Evolutionary conservation across 2,888 invertebrate genomes (phyloP).

Genomic region (Catocala fraxini): DNA sequence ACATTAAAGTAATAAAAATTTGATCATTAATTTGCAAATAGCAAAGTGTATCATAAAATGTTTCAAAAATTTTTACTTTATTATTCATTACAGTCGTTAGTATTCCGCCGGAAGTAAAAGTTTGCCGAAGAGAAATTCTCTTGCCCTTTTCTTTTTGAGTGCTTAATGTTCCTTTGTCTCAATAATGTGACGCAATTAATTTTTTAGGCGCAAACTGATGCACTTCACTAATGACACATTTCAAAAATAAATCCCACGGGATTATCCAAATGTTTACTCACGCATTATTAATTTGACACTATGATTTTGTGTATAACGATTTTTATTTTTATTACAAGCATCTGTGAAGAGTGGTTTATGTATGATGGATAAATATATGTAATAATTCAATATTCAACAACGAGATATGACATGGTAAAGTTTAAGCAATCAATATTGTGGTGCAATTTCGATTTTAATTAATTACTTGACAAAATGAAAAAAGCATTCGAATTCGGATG

Average conservation of each 20-base stretch:
- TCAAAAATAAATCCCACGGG: neutral
- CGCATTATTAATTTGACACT: too few relatives aligned
- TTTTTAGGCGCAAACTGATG: constrained; percentile 21
- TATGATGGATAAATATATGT: too few relatives aligned
- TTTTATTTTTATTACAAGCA: too few relatives aligned
- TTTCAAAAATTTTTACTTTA: constrained; percentile 16
- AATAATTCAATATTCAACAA: too few relatives aligned
- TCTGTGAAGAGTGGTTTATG: too few relatives aligned
- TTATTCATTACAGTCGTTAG: constrained; percentile 41
- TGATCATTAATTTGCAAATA: constrained; percentile 12
- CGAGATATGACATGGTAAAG: too few relatives aligned
- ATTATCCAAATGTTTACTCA: too few relatives aligned
- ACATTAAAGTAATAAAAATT: constrained; percentile 9
- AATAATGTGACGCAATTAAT: neutral
- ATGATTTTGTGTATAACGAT: too few relatives aligned
- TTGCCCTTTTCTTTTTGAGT: constrained; percentile 41
- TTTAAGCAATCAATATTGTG: too few relatives aligned
- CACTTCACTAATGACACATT: constrained; percentile 1
- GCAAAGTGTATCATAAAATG: constrained; percentile 4
- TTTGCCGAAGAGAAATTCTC: constrained; percentile 30
- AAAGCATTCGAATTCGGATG: too few relatives aligned
- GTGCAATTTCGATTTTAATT: too few relatives aligned
- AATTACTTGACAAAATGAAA: too few relatives aligned
- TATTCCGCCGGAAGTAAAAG: constrained; percentile 43
- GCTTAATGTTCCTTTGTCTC: constrained; percentile 28